Base-by-base conservation (phyloP, 1,140 invertebrate genomes). In the Babylonia areolata region DNA sequence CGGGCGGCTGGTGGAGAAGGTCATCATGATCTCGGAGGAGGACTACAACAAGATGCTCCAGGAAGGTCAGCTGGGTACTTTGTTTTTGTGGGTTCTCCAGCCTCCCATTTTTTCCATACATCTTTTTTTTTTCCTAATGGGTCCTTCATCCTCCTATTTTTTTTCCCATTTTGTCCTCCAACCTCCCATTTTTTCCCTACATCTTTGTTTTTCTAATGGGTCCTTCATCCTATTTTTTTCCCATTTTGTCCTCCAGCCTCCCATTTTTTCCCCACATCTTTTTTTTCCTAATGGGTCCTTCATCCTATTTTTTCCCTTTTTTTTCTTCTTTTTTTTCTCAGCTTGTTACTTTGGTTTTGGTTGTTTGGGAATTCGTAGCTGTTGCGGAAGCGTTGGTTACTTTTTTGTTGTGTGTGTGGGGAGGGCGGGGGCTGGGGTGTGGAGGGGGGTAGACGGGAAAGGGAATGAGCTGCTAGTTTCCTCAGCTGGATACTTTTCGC, bases 11-110 rank as follows among this genome's bases (percentile, higher is more conserved):
- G 90, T 93, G 77, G 92, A 93, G 88, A 94, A 93, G 89, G 92
- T 89, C 86, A 93, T 94, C 28, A 92, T 93, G 93, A 92, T 94
- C 64, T 91, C 92, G 28, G 91, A 94, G 84, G 93, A 94, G 35
- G 93, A 94, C 77, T 94, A 93, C 85, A 90, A 94, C 42, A 88
- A 87, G 20, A 92, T 94, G 91, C 91, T 92, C 54, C 91, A 90
- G 79, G 93, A 91, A 85, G 91, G 92, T 83, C 64, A 79, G 71
- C 3, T 28, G 58, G 58, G 17, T 23, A 28, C 12, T 64, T n/a
- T 35, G 3, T 69, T n/a, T 69, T n/a, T 69, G 3, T 69, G 9
- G 9, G 3, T 69, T n/a, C 28, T 23, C 28, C 64, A 12, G 9
- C 28, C 64, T 69, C 64, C 28, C 64, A 12, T 23, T 69, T 23